Evolutionary conservation across 2,113 vertebrate genomes (phyloP).

Genomic region (Limnothrissa miodon): DNA sequence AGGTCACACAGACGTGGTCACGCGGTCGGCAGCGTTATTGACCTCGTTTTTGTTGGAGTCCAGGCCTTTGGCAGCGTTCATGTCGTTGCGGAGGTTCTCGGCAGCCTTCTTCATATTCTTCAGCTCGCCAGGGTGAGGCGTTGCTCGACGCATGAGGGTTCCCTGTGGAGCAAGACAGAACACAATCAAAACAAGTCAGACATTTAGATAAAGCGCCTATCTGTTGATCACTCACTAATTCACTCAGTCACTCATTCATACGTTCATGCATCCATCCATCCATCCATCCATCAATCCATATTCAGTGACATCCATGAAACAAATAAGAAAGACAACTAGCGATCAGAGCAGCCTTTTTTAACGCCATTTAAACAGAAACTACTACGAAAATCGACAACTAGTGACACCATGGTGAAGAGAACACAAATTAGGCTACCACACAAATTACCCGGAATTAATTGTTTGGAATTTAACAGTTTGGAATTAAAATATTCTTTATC

Average conservation of each 20-base stretch:
- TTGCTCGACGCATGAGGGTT: constrained; percentile 89
- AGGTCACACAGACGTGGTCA: constrained; percentile 92
- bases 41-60: constrained; percentile 99
- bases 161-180: constrained; percentile 56
- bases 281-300: background rate
- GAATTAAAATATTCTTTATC: too few relatives aligned
- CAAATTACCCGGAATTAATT: too few relatives aligned
- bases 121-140: constrained; percentile 94
- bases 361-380: too few relatives aligned
- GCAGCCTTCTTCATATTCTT: constrained; percentile 94
- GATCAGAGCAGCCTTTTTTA: too few relatives aligned
- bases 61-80: constrained; percentile 96
- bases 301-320: background rate
- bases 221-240: background rate
- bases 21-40: constrained; percentile 90
- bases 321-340: too few relatives aligned
- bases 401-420: too few relatives aligned
- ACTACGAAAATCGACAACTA: too few relatives aligned
- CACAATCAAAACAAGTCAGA: background rate
- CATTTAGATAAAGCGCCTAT: background rate
- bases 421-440: too few relatives aligned
- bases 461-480: too few relatives aligned
- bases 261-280: background rate
- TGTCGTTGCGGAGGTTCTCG: constrained; percentile 93
- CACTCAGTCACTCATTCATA: background rate